Conservation (phyloP, 2,797 vertebrate genomes). For the Eospalax fontanierii region DNA sequence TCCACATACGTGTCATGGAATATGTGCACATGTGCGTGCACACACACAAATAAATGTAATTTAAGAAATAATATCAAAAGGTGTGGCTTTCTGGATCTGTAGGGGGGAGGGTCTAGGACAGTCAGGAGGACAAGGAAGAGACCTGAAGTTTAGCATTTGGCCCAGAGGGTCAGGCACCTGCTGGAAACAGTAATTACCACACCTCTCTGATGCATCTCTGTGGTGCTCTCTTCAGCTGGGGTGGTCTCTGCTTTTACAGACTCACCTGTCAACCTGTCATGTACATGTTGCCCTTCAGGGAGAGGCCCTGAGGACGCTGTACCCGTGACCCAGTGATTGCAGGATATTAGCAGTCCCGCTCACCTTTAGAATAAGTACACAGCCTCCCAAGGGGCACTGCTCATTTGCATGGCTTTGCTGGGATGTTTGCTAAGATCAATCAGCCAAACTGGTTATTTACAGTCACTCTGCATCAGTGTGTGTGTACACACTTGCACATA, state of each 20-base stretch:
- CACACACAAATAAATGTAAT: constrained; percentile 17
- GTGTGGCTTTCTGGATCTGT: neutral
- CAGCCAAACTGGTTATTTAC: neutral
- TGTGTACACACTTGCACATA: no score
- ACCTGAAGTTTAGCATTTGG: neutral
- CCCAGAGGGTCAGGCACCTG: neutral
- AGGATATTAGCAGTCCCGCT: neutral
- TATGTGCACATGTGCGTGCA: neutral
- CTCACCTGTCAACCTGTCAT: fast-evolving
- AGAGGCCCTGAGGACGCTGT: neutral
- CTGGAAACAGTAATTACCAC: neutral
- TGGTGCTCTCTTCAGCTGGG: neutral
- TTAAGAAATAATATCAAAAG: neutral
- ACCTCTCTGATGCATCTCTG: neutral
- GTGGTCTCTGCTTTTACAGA: neutral
- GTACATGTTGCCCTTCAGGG: neutral
- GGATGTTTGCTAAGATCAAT: neutral
- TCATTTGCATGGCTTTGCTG: neutral
- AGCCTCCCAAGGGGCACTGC: neutral
- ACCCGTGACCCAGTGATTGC: fast-evolving
- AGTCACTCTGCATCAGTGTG: fast-evolving
- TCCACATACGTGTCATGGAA: neutral
- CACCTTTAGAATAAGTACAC: neutral
- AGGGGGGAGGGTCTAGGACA: neutral
- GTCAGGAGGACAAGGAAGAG: fast-evolving